phyloP scores from a whole-genome alignment of 2,888 invertebrate genomes.

The Trissolcus japonicus region DNA sequence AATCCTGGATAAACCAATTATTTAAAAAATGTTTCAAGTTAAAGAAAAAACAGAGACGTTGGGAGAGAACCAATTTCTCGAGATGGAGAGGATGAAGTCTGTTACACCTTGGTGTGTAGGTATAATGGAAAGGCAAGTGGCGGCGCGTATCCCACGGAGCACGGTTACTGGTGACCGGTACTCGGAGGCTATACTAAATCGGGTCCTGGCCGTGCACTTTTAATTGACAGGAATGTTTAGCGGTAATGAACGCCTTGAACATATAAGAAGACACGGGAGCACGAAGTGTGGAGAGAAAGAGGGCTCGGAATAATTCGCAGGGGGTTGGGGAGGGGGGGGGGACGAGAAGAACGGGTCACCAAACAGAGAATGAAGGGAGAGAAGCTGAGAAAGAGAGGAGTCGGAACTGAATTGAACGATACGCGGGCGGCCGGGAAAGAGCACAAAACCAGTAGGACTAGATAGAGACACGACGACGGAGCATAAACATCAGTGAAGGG shows the following conservation, averaged over 20 bases:
- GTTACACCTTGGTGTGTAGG: conserved; percentile 10
- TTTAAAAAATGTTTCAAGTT: neutral
- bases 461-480: conserved; percentile 72
- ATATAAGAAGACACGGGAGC: conserved; percentile 59
- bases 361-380: conserved; percentile 46
- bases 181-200: conserved; percentile 67
- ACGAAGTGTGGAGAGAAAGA: conserved; percentile 36
- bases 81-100: conserved; percentile 13
- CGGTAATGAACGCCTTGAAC: conserved; percentile 71
- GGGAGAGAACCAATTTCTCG: neutral
- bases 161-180: conserved; percentile 45
- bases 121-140: conserved; percentile 60
- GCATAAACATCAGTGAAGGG: conserved; percentile 70
- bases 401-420: conserved; percentile 58
- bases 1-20: neutral
- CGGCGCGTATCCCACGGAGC: conserved; percentile 54
- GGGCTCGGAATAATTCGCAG: conserved; percentile 26
- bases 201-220: conserved; percentile 67
- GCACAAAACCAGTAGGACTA: conserved; percentile 63
- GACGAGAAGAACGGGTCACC: conserved; percentile 40
- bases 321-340: conserved; percentile 23
- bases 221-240: conserved; percentile 75
- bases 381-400: conserved; percentile 51
- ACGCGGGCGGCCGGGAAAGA: conserved; percentile 44
- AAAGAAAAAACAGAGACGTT: neutral